phyloP scores from a whole-genome alignment of 1,140 invertebrate species.

The Gryon sp. region DNA sequence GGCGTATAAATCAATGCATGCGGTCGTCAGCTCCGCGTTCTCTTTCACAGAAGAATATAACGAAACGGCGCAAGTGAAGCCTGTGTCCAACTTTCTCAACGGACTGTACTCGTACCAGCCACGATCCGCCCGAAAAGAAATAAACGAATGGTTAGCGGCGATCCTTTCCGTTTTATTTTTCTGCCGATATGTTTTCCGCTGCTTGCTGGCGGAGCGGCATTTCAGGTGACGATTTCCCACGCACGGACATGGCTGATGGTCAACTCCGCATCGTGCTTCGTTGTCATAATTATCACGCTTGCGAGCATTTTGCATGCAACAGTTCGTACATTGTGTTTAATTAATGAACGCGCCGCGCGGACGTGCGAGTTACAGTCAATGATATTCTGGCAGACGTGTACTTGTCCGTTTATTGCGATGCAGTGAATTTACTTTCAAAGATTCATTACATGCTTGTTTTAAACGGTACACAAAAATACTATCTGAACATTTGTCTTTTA shows the following conservation, averaged over 20 bases:
- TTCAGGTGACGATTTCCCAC: constrained; percentile 54
- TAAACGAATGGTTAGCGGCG: constrained; percentile 69
- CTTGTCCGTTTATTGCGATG: constrained; percentile 17
- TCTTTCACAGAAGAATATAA: constrained; percentile 63
- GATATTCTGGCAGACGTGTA: constrained; percentile 31
- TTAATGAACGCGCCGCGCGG: constrained; percentile 41
- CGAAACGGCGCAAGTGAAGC: constrained; percentile 44
- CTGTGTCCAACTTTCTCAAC: constrained; percentile 53
- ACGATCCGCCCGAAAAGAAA: constrained; percentile 69
- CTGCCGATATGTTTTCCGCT: constrained; percentile 63
- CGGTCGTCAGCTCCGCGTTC: constrained; percentile 49
- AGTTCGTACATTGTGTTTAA: constrained; percentile 55
- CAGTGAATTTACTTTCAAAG: constrained; percentile 4
- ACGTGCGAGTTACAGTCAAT: constrained; percentile 40
- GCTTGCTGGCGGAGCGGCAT: constrained; percentile 4
- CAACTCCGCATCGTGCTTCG: constrained; percentile 1
- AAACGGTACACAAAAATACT: too few species aligned
- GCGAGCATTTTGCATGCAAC: constrained; percentile 49
- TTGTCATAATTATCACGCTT: constrained; percentile 40
- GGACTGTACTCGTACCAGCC: constrained; percentile 69
- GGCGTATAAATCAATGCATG: constrained; percentile 62
- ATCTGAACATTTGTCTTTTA: too few species aligned
- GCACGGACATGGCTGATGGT: not conserved
- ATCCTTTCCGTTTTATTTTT: constrained; percentile 66
- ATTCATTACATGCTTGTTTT: not conserved